A percentile compares a stretch with the other conserved stretches of the same genome.
Evolutionary conservation across 2,113 vertebrate genomes (phyloP).

Genomic region (Lamprotornis superbus): DNA sequence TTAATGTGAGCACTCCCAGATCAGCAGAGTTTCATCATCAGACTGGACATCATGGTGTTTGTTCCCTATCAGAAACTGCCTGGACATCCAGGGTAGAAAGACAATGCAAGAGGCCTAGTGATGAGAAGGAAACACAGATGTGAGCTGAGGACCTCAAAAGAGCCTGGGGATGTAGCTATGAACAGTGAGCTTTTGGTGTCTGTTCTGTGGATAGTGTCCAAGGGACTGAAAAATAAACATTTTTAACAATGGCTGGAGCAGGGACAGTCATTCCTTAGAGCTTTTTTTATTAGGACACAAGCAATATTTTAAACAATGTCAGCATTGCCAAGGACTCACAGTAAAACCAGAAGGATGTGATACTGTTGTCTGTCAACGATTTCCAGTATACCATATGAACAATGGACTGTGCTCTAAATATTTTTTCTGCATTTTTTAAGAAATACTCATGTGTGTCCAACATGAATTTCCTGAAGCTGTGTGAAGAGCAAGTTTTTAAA

Average conservation of each 20-base stretch:
- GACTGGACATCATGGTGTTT: background rate
- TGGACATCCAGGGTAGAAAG: background rate
- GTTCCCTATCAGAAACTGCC: background rate
- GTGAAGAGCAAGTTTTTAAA: background rate
- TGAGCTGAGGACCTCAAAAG: background rate
- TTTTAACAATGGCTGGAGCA: background rate
- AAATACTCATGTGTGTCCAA: accelerated
- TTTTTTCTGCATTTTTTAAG: background rate
- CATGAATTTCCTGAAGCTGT: background rate
- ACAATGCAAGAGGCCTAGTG: background rate
- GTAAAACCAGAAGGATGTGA: background rate
- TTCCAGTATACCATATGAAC: background rate
- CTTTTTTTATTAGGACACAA: background rate
- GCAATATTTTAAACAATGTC: background rate
- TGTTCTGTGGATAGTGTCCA: background rate
- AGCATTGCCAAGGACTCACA: background rate
- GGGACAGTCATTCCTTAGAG: background rate
- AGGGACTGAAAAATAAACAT: background rate
- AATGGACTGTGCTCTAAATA: background rate
- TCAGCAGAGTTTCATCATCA: background rate
- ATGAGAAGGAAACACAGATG: background rate
- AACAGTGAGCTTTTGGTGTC: background rate
- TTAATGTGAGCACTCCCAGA: background rate
- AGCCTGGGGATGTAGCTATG: background rate
- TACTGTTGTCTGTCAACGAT: background rate